Base-by-base conservation (phyloP, 1,140 invertebrate species). In the Macrobrachium nipponense region DNA sequence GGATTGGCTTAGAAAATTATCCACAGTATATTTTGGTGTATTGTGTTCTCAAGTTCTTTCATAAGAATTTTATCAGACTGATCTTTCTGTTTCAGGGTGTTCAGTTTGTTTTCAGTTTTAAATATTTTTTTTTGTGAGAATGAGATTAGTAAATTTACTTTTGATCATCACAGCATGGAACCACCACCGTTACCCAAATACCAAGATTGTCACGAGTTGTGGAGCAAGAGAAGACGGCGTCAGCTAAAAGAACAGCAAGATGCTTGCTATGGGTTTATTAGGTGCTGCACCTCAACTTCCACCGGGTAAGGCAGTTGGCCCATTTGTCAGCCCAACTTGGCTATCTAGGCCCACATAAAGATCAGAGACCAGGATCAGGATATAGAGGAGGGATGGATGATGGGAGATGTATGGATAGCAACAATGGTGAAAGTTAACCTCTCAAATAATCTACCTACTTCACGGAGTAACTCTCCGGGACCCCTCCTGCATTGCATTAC, bases 141-240 rank as follows among this genome's bases (percentile, higher is more conserved):
- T 51, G 12, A 0, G 51, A 12, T 51, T 51, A 10, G 12, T 51
- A 51, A 51, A 8, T 51, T 8, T 51, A 4, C 51, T 51, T 10
- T 51, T 51, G 51, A 51, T 51, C 8, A 10, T 76, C 23, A 72
- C 84, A 89, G 89, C 51, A 90, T 89, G 94, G 93, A 94, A 81
- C 94, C 94, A 20, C 95, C 96, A 15, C 93, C 95, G 90, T 91
- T 99, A 87, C 98, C 98, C 1, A 96, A 95, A 44, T 97, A 97
- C 94, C 98, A 99, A 93, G 98, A 99, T 92, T 99, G 98, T 92
- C 98, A 99, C 92, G 98, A 99, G 92, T 93, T 99, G 90, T 99
- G 98, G 98, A 98, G 97, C 89, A 99, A 99, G 91, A 96, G 96
- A 91, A 93, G 96, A 61, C 93, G 96, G 89, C 92, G 94, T 18